Conservation (phyloP, 2,797 vertebrate species). For the Alfaro cultratus region DNA sequence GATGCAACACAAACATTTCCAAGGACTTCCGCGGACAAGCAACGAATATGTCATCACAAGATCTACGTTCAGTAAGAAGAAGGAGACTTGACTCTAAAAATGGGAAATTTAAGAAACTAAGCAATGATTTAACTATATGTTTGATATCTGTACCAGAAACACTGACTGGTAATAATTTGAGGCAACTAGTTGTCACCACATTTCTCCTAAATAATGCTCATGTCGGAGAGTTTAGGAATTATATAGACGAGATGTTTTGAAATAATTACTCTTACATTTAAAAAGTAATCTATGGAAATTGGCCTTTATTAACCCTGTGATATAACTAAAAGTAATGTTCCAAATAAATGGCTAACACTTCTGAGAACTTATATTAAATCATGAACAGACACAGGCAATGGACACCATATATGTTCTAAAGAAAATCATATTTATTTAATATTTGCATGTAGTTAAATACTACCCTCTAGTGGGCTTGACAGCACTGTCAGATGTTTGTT, state of each 20-base stretch:
- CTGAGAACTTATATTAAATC: neutral
- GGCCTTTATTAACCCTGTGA: neutral
- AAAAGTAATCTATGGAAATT: neutral
- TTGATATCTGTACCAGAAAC: neutral
- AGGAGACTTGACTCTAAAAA: neutral
- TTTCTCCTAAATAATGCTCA: neutral
- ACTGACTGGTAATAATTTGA: neutral
- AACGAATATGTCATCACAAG: slow-evolving; percentile 71
- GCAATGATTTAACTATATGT: neutral
- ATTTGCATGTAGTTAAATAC: slow-evolving; percentile 71
- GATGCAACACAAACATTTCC: slow-evolving; percentile 66
- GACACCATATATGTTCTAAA: neutral
- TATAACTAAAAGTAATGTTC: neutral
- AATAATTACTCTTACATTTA: neutral
- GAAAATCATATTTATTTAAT: slow-evolving; percentile 21
- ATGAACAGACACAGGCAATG: slow-evolving; percentile 3
- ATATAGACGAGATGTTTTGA: neutral
- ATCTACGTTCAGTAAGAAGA: slow-evolving; percentile 47
- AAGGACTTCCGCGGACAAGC: slow-evolving; percentile 66
- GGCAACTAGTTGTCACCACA: neutral
- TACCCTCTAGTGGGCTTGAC: slow-evolving; percentile 75
- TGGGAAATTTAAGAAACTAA: neutral
- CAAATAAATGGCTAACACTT: neutral
- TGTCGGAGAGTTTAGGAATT: neutral
- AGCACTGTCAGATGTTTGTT: neutral